These are phyloP conservation scores for Pipistrellus nathusii DNA, from an alignment of 2,797 vertebrate species.

Conservation along the genomic window DNA sequence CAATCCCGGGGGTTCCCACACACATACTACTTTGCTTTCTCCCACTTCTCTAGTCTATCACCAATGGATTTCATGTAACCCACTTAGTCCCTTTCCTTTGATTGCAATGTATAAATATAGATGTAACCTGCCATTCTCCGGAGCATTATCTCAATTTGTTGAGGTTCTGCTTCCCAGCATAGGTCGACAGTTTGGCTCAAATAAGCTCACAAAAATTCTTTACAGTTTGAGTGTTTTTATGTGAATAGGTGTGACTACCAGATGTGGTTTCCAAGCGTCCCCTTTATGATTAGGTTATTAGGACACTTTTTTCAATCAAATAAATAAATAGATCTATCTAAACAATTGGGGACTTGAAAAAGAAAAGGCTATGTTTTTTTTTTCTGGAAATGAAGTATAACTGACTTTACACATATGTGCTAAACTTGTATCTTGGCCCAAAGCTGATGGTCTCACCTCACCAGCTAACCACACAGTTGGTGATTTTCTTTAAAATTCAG, in stretches of 20 bases:
- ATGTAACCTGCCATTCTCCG: too few species aligned
- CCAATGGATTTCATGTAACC: too few species aligned
- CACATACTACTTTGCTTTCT: too few species aligned
- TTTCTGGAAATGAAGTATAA: slow-evolving; percentile 16
- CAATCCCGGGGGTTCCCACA: too few species aligned
- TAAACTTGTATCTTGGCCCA: background rate
- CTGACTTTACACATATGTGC: background rate
- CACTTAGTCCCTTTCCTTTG: too few species aligned
- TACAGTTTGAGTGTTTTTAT: too few species aligned
- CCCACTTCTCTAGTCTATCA: too few species aligned
- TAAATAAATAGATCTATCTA: background rate
- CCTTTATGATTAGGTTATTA: slow-evolving; percentile 5
- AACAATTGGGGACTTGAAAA: slow-evolving; percentile 17
- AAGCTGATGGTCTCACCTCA: background rate
- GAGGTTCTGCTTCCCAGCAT: too few species aligned
- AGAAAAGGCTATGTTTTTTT: background rate
- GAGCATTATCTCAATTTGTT: too few species aligned
- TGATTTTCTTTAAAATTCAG: slow-evolving; percentile 54
- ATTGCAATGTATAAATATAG: too few species aligned
- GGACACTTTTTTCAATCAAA: slow-evolving; percentile 29
- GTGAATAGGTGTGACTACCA: background rate
- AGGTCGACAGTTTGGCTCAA: too few species aligned
- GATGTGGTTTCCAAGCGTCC: background rate
- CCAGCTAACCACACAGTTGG: background rate
- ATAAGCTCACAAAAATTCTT: too few species aligned